Evolutionary conservation across 37 sponge, comb jelly and placozoan genomes (phyloP), one percentile per base, ranked within the genome.

Genomic region (Corticium candelabrum): DNA sequence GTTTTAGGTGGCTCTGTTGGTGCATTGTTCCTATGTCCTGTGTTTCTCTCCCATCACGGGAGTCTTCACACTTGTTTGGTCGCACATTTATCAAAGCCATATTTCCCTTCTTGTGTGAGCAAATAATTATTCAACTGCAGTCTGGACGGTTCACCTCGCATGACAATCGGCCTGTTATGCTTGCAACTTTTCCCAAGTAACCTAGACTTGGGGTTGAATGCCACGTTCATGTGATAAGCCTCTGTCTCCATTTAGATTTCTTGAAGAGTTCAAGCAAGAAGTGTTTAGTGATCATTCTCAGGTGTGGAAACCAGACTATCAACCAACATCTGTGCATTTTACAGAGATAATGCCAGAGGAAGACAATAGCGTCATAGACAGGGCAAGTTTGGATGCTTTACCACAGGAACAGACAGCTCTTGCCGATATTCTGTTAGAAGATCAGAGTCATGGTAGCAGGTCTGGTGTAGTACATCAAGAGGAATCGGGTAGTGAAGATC

Each of bases 1-100:
- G 11, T 21, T 50, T 50, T 50, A 95, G 96, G 78, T 95, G 96
- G 96, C 77, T 95, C 40, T 81, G 85, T 41, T 89, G 89, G 78
- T 95, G 96, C 68, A 89, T 87, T 78, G 90, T 95, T 21, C 96
- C 96, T 27, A 79, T 83, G 27, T 82, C 82, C 39, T 87, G 93
- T 85, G 85, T 87, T 41, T 84, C 85, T 40, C 81, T 95, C 0
- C 83, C 77, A 11, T 84, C 84, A 38, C 77, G 77, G 41, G 92
- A 95, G 37, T 80, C 86, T 15, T 85, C 92, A 3, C 78, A 82
- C 7, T 86, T 89, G 39, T 95, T 95, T 77, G 96, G 96, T 21
- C 87, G 82, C 29, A 83, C 84, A 7, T 84, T 95, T 70, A 85
- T 95, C 71, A 85, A 82, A 15, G 88, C 90, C 15, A 86, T 88